phyloP scores from a whole-genome alignment of 2,888 invertebrate species.

The Leptogaster cylindrica region DNA sequence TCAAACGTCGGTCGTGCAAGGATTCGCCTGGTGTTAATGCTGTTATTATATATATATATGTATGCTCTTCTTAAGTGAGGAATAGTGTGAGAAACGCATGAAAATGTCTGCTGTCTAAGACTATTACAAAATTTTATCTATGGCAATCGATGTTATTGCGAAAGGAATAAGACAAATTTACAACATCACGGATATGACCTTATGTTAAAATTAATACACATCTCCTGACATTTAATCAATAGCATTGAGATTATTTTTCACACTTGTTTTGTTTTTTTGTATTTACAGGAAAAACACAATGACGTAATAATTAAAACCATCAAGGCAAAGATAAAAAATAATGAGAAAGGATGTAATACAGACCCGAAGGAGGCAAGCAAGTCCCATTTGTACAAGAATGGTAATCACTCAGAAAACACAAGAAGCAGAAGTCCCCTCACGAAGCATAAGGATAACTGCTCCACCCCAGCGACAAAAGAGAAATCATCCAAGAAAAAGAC shows the following conservation, averaged over 20 bases:
- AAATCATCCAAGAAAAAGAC: slow-evolving; percentile 48
- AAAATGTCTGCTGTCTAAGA: no score
- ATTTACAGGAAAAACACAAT: slow-evolving; percentile 10
- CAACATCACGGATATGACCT: not conserved
- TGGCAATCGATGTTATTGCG: slow-evolving; percentile 20
- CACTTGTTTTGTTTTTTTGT: not conserved
- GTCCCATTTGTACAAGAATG: slow-evolving; percentile 27
- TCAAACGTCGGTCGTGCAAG: slow-evolving; percentile 30
- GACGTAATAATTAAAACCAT: slow-evolving; percentile 28
- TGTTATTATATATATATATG: slow-evolving; percentile 20
- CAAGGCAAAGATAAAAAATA: slow-evolving; percentile 31
- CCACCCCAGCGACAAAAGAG: slow-evolving; percentile 27
- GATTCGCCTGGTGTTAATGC: slow-evolving; percentile 31
- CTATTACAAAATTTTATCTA: no score
- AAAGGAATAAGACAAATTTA: not conserved
- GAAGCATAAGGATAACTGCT: not conserved
- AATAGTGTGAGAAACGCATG: no score
- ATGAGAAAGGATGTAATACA: slow-evolving; percentile 36
- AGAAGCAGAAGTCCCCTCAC: slow-evolving; percentile 20
- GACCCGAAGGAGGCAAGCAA: slow-evolving; percentile 33
- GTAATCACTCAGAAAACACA: slow-evolving; percentile 30
- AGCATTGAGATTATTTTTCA: not conserved
- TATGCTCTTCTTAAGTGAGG: no score
- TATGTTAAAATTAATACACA: no score
- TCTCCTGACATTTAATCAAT: not conserved